A percentile compares a stretch with the other conserved stretches of the same genome.
Conservation (phyloP, 2,797 vertebrate genomes). For the Smutsia temminckii region DNA sequence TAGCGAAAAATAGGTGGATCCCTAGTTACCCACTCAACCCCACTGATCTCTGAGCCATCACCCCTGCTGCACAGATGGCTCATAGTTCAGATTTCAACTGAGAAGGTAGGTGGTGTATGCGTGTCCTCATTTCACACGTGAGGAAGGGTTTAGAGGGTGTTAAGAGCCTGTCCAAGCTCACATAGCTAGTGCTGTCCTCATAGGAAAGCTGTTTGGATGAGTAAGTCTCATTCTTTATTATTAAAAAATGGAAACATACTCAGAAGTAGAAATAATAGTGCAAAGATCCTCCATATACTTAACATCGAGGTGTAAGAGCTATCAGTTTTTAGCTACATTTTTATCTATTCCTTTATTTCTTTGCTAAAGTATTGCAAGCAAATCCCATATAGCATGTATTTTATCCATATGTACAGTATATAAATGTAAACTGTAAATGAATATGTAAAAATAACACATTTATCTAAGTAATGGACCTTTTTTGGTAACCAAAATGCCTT, state of each 20-base stretch:
- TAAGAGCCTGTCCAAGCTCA: background rate
- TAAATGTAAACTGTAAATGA: background rate
- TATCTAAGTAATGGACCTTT: background rate
- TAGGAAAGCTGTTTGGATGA: background rate
- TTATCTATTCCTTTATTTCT: background rate
- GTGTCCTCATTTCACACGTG: background rate
- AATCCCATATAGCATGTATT: background rate
- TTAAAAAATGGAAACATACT: background rate
- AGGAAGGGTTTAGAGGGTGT: background rate
- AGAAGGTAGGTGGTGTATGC: background rate
- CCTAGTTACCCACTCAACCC: background rate
- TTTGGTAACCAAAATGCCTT: background rate
- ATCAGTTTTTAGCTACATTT: background rate
- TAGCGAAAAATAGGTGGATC: background rate
- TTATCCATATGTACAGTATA: background rate
- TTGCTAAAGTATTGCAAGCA: constrained; percentile 12
- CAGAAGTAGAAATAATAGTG: background rate
- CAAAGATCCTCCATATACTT: background rate
- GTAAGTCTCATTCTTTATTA: background rate
- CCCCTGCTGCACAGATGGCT: background rate
- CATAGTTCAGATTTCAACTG: background rate
- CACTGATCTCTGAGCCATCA: background rate
- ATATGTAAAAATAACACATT: background rate
- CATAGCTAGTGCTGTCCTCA: background rate
- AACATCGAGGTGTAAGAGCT: background rate